Conservation (phyloP, 2,113 vertebrate species). For the Arvicanthis niloticus region DNA sequence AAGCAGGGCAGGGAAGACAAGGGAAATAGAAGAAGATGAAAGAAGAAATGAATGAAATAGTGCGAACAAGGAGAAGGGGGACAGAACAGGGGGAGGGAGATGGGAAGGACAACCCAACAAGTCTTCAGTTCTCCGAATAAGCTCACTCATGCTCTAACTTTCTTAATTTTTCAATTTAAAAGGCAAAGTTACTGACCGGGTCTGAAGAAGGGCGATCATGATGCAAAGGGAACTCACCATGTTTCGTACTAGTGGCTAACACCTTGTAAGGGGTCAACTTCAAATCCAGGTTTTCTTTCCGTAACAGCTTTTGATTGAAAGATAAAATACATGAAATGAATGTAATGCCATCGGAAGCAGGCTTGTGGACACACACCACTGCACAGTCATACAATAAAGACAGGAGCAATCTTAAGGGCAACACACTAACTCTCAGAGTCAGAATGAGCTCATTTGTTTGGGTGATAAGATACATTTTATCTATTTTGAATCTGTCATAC, state of each 20-base stretch:
- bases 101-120: no score
- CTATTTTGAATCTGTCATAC: not conserved
- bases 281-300: constrained; percentile 98
- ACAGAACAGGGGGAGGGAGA: not conserved
- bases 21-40: no score
- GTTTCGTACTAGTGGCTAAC: constrained; percentile 98
- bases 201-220: not conserved
- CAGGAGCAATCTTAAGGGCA: not conserved
- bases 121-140: not conserved
- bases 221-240: constrained; percentile 88
- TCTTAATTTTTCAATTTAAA: not conserved
- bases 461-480: not conserved
- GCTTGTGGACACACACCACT: not conserved
- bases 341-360: not conserved
- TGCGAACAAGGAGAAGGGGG: not conserved
- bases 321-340: constrained; percentile 55
- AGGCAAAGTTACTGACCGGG: not conserved
- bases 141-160: not conserved
- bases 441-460: constrained; percentile 21
- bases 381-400: not conserved
- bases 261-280: constrained; percentile 99
- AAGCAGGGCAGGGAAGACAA: not conserved
- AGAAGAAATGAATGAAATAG: not conserved
- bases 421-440: not conserved
- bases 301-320: constrained; percentile 89